Conservation (phyloP, 2,888 invertebrate species). For the Sinohyriopsis cumingii region DNA sequence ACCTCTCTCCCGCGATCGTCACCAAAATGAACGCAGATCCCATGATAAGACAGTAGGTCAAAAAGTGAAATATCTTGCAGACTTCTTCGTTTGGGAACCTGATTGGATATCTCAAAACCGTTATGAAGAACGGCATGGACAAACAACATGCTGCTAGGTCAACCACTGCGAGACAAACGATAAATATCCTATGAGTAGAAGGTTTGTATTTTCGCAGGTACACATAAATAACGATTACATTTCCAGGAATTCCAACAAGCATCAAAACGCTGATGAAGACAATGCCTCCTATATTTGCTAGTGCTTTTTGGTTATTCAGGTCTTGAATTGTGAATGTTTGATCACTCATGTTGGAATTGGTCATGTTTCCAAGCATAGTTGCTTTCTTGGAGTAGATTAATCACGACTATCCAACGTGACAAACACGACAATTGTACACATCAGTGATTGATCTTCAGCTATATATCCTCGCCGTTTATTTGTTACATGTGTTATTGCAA, state of each 20-base stretch:
- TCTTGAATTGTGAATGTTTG: too few relatives aligned
- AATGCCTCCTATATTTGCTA: slow-evolving; percentile 1
- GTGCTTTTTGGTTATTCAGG: too few relatives aligned
- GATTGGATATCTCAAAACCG: slow-evolving; percentile 30
- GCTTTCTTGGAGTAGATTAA: too few relatives aligned
- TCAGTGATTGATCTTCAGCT: too few relatives aligned
- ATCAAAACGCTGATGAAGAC: slow-evolving; percentile 31
- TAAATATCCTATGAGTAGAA: slow-evolving; percentile 36
- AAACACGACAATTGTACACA: too few relatives aligned
- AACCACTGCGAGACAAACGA: slow-evolving; percentile 34
- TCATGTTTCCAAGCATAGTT: too few relatives aligned
- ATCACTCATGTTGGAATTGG: too few relatives aligned
- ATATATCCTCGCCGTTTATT: too few relatives aligned
- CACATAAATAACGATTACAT: slow-evolving; percentile 32
- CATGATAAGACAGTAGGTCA: slow-evolving; percentile 23
- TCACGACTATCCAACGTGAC: too few relatives aligned
- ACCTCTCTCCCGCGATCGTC: slow-evolving; percentile 44
- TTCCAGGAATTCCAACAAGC: slow-evolving; percentile 37
- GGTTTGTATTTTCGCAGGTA: slow-evolving; percentile 31
- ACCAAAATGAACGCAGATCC: slow-evolving; percentile 35
- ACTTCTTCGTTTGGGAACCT: slow-evolving; percentile 24
- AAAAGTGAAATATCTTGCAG: slow-evolving; percentile 30
- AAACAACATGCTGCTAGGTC: slow-evolving; percentile 37
- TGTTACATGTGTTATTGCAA: too few relatives aligned
- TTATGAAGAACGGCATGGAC: slow-evolving; percentile 40